Conservation (phyloP, 2,113 vertebrate species). For the Caretta caretta region DNA sequence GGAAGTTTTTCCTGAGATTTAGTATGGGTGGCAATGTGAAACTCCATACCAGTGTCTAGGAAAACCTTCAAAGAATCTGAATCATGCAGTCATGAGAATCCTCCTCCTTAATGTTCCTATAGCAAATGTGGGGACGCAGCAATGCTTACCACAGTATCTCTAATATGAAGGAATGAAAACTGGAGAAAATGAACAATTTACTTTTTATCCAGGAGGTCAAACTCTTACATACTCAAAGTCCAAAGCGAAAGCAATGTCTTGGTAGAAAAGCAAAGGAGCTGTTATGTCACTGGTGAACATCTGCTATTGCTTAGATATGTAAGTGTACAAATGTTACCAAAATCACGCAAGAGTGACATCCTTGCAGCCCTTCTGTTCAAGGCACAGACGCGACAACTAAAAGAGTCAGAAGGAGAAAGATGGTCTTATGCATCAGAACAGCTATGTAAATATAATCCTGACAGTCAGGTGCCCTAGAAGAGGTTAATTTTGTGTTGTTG, state of each 20-base stretch:
- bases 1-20: too few species aligned
- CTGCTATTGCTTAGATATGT: constrained; percentile 19
- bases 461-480: neutral
- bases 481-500: constrained; percentile 12
- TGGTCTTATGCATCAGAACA: neutral
- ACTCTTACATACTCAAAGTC: neutral
- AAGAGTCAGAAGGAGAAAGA: neutral
- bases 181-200: neutral
- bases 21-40: constrained; percentile 5
- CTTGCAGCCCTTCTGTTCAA: constrained; percentile 8
- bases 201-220: neutral
- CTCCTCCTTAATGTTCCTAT: neutral
- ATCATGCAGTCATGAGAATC: neutral
- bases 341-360: neutral
- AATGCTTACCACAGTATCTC: neutral
- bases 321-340: constrained; percentile 1
- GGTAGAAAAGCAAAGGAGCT: neutral
- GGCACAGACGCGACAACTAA: neutral
- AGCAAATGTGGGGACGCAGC: neutral
- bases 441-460: neutral
- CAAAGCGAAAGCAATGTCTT: neutral
- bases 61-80: neutral
- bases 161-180: neutral
- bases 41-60: neutral
- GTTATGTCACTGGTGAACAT: constrained; percentile 18